Percentiles rank a stretch among this genome's conserved stretches.
Evolutionary conservation across 2,797 vertebrate genomes (phyloP).

Genomic region (Sebastes steindachneri): DNA sequence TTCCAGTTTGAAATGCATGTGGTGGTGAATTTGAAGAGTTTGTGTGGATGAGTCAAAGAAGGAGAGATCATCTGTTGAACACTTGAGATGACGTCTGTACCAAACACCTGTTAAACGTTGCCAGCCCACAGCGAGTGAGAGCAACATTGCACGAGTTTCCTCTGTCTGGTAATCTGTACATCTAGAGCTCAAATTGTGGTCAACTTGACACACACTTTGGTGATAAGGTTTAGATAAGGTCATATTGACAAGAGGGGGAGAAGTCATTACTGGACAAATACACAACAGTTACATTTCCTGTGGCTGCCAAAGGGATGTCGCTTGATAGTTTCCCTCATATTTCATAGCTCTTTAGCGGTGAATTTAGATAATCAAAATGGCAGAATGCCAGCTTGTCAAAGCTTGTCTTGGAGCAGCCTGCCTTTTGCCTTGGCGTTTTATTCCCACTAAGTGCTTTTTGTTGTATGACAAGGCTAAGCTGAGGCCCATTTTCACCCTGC

Average conservation of each 20-base stretch:
- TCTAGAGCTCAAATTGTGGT: conserved; percentile 24
- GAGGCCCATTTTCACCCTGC: conserved; percentile 69
- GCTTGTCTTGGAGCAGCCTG: conserved; percentile 51
- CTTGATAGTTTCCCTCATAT: conserved; percentile 65
- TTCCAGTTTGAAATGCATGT: not conserved
- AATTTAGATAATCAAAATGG: conserved; percentile 81
- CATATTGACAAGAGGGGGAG: conserved; percentile 56
- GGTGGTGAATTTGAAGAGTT: not conserved
- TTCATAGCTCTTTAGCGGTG: conserved; percentile 74
- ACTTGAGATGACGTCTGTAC: not conserved
- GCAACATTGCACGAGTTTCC: not conserved
- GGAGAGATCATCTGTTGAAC: not conserved
- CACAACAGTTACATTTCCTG: conserved; percentile 66
- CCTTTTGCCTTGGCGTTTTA: conserved; percentile 61
- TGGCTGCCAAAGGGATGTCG: conserved; percentile 58
- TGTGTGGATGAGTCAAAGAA: not conserved
- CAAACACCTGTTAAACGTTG: not conserved
- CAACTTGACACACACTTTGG: conserved; percentile 28
- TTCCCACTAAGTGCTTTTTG: conserved; percentile 81
- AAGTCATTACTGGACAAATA: conserved; percentile 70
- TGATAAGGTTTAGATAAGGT: conserved; percentile 55
- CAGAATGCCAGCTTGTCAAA: conserved; percentile 73
- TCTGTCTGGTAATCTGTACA: conserved; percentile 19
- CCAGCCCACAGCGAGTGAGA: not conserved
- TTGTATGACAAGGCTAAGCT: conserved; percentile 72